A percentile compares a stretch with the other conserved stretches of the same genome.
Evolutionary conservation across 1,140 invertebrate species (phyloP).

Genomic region (Yoshiicerus persimilis): DNA sequence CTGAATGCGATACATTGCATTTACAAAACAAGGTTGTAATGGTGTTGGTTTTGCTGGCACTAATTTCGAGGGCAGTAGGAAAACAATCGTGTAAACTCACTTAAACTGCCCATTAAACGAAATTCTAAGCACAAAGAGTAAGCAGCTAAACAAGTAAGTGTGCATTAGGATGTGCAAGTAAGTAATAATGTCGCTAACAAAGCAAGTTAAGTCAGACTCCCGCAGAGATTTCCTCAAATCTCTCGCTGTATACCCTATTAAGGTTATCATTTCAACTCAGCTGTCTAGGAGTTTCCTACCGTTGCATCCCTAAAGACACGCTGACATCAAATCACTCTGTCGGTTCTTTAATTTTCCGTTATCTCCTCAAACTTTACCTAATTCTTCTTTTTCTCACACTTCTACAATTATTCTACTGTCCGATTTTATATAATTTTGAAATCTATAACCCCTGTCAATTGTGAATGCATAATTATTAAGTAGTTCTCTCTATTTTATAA

Average conservation of each 20-base stretch:
- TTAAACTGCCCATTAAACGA: background rate
- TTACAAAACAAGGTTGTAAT: background rate
- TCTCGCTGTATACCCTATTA: background rate
- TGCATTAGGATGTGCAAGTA: background rate
- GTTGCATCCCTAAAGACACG: background rate
- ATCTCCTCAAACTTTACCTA: background rate
- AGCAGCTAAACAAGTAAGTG: background rate
- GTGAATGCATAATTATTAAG: too few species aligned
- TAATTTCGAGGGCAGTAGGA: background rate
- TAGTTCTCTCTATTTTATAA: too few species aligned
- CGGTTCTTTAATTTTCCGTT: background rate
- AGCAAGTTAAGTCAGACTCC: background rate
- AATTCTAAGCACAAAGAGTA: background rate
- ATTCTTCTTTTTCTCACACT: background rate
- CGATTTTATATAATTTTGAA: too few species aligned
- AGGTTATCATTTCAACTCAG: background rate
- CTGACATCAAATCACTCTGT: background rate
- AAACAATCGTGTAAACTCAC: background rate
- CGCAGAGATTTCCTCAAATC: background rate
- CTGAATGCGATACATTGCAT: background rate
- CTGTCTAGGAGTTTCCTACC: background rate
- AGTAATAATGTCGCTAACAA: background rate
- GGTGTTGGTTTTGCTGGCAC: background rate
- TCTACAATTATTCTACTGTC: background rate
- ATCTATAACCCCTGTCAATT: too few species aligned